Conservation (phyloP, 2,797 vertebrate genomes). For the Gymnothorax reevesii region DNA sequence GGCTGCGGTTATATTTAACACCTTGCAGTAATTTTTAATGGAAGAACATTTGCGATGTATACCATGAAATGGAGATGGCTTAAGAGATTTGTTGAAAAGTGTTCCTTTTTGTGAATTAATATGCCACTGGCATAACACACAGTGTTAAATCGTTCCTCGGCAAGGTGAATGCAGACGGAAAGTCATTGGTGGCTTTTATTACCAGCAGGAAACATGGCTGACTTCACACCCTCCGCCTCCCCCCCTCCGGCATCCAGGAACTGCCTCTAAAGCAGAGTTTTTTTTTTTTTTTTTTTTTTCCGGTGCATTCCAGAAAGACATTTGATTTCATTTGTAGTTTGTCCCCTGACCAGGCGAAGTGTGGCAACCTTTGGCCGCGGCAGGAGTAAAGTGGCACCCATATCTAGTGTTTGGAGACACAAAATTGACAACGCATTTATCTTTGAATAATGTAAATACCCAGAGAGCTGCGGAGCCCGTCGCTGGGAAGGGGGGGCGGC, state of each 20-base stretch:
- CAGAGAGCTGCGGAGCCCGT: conserved; percentile 76
- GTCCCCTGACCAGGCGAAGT: conserved; percentile 74
- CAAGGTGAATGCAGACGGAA: neutral
- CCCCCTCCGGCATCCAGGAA: neutral
- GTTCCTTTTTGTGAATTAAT: neutral
- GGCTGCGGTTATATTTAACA: neutral
- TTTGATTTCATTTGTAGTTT: conserved; percentile 83
- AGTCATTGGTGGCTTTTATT: neutral
- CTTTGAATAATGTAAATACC: conserved; percentile 87
- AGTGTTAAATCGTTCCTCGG: neutral
- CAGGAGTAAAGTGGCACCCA: conserved; percentile 73
- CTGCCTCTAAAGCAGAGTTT: conserved; percentile 59
- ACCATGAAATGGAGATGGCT: neutral
- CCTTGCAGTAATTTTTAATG: neutral
- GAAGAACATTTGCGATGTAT: neutral
- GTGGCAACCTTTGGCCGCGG: conserved; percentile 78
- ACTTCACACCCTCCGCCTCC: neutral
- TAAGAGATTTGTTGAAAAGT: neutral
- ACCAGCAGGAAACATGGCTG: neutral
- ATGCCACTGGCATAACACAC: neutral
- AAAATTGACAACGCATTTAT: conserved; percentile 87
- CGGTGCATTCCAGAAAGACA: conserved; percentile 74
- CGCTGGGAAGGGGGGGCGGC: conserved; percentile 62
- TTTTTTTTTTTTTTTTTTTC: conserved; percentile 74
- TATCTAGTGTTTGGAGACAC: conserved; percentile 80